phyloP scores from a whole-genome alignment of 1,140 invertebrate genomes.

The Lepidostoma basale region DNA sequence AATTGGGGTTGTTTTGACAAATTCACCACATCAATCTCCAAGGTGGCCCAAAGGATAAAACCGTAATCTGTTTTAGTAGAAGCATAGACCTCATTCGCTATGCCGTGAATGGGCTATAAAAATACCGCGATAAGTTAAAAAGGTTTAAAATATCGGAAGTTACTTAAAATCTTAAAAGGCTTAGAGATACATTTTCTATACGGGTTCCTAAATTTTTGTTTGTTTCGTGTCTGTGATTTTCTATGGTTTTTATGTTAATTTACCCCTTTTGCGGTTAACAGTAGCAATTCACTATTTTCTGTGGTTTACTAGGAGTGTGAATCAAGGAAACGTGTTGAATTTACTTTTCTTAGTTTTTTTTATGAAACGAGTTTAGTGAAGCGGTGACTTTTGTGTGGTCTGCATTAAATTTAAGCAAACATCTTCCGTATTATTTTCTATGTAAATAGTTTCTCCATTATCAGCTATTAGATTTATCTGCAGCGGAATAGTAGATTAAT shows the following conservation, averaged over 20 bases:
- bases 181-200: too few relatives aligned
- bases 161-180: too few relatives aligned
- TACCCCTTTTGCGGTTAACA: background rate
- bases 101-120: background rate
- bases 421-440: too few relatives aligned
- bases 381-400: conserved; percentile 12
- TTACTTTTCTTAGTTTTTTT: background rate
- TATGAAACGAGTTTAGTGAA: background rate
- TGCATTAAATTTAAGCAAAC: too few relatives aligned
- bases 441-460: background rate
- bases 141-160: too few relatives aligned
- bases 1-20: conserved; percentile 45
- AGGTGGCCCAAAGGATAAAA: background rate
- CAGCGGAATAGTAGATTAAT: background rate
- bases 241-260: conserved; percentile 4
- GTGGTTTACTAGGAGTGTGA: conserved; percentile 9
- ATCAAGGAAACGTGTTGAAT: conserved; percentile 1
- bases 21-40: conserved; percentile 44
- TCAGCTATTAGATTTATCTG: background rate
- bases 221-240: background rate
- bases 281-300: background rate
- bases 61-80: conserved; percentile 10
- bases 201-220: too few relatives aligned
- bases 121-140: background rate
- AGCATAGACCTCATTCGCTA: background rate